A percentile compares a stretch with the other conserved stretches of the same genome.
These are phyloP conservation scores for Drosophila sordidapex DNA, from an alignment of 2,888 invertebrate species.

Conservation along the genomic window DNA sequence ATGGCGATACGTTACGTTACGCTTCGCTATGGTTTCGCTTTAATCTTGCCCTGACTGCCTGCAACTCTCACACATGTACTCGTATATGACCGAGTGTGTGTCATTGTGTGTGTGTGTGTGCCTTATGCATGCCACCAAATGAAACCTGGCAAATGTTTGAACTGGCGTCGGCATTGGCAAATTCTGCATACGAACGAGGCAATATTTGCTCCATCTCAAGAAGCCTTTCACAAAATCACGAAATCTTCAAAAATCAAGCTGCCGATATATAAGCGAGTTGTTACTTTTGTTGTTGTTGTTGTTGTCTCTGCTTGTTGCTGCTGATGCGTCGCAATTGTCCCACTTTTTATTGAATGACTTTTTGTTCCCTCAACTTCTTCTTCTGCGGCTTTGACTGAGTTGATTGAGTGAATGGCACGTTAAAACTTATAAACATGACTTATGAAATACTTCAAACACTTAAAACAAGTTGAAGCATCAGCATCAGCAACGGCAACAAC, in stretches of 20 bases:
- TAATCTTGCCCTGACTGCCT: constrained; percentile 64
- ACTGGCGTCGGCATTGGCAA: constrained; percentile 63
- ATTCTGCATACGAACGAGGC: constrained; percentile 68
- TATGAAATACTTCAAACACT: constrained; percentile 76
- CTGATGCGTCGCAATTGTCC: constrained; percentile 75
- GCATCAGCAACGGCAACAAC: constrained; percentile 33
- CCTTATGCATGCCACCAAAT: constrained; percentile 37
- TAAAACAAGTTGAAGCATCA: constrained; percentile 55
- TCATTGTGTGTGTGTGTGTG: constrained; percentile 26
- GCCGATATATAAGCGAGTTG: constrained; percentile 66
- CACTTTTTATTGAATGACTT: constrained; percentile 80
- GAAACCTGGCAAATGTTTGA: constrained; percentile 71
- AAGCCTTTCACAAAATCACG: constrained; percentile 80
- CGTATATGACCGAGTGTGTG: constrained; percentile 9
- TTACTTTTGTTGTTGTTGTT: constrained; percentile 37
- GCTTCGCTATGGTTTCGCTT: constrained; percentile 79
- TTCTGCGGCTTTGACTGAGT: constrained; percentile 33
- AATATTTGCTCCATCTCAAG: constrained; percentile 69
- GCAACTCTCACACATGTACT: constrained; percentile 43
- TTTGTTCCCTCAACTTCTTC: constrained; percentile 39
- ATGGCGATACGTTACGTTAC: constrained; percentile 80
- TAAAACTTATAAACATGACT: constrained; percentile 79
- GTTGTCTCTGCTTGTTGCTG: constrained; percentile 20
- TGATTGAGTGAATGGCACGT: constrained; percentile 80
- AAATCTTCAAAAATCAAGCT: constrained; percentile 75